Conservation (phyloP, 2,797 vertebrate genomes). For the Sebastiscus albofasciatus region DNA sequence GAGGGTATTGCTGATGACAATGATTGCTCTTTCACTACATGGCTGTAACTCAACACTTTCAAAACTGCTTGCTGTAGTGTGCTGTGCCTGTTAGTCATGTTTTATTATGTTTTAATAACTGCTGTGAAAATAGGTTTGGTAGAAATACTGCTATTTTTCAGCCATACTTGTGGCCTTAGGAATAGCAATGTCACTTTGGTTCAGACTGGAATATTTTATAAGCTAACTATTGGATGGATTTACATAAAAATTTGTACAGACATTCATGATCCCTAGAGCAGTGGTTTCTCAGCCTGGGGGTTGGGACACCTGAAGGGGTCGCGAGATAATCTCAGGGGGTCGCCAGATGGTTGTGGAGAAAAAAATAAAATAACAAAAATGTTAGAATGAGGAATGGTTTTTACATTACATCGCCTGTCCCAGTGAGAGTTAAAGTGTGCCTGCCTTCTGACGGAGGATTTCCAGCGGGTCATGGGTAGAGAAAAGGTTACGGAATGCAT, state of each 20-base stretch:
- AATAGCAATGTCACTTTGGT: background rate
- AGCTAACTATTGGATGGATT: background rate
- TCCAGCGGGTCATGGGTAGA: too few relatives aligned
- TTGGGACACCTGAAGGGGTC: too few relatives aligned
- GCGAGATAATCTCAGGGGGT: accelerated
- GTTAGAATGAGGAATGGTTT: too few relatives aligned
- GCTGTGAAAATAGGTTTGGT: background rate
- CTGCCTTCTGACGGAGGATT: too few relatives aligned
- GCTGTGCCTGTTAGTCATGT: background rate
- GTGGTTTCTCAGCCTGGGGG: too few relatives aligned
- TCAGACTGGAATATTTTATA: background rate
- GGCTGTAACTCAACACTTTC: background rate
- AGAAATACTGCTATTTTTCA: background rate
- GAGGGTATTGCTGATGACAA: background rate
- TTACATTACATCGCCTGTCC: too few relatives aligned
- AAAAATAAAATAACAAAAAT: too few relatives aligned
- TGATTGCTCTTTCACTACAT: background rate
- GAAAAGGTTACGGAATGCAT: too few relatives aligned
- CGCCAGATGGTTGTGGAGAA: too few relatives aligned
- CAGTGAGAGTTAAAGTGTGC: too few relatives aligned
- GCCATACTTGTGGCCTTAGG: background rate
- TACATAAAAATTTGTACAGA: background rate
- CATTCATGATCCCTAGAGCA: background rate
- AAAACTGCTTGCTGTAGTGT: background rate
- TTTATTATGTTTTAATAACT: background rate